Evolutionary conservation across 2,797 vertebrate genomes (phyloP), one percentile per base, ranked within the genome.

Genomic region (Naso thynnoides): DNA sequence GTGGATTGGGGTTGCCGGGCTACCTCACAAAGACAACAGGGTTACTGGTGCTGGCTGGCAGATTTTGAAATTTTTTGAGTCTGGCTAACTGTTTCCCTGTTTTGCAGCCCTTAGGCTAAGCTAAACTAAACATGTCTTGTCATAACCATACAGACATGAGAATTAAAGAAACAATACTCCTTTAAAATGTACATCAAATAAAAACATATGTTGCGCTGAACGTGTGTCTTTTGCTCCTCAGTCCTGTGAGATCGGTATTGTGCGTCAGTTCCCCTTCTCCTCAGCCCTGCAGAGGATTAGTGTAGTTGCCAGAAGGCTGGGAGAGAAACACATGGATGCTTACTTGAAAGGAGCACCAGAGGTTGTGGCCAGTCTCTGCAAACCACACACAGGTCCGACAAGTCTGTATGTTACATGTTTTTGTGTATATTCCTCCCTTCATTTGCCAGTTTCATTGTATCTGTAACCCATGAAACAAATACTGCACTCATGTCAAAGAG

Each of bases 281-380:
- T 99, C 98, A 0, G 94, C 89, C 15, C 70, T 98, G 80, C 98
- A 99, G 91, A 95, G 98, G 61, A 99, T 98, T 97, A 96, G 96
- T 21, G 98, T 99, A 23, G 95, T 99, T 79, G 95, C 96, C 0
- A 92, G 96, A 76, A 93, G 92, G 78, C 91, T 99, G 0, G 97
- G 98, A 13, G 95, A 96, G 57, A 98, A 96, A 82, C 95, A 95
- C 65, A 99, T 99, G 97, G 96, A 97, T 2, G 95, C 95, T 38
- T 98, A 96, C 82, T 89, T 98, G 88, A 99, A 99, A 72, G 98
- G 98, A 82, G 98, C 98, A 0, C 98, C 98, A 0, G 98, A 99
- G 92, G 93, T 96, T 31, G 92, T 99, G 74, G 96, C 95, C 38
- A 88, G 91, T 75, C 95, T 99, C 67, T 99, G 98, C 91, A 97